Base-by-base conservation (phyloP, 2,113 vertebrate genomes). In the Falco punctatus region DNA sequence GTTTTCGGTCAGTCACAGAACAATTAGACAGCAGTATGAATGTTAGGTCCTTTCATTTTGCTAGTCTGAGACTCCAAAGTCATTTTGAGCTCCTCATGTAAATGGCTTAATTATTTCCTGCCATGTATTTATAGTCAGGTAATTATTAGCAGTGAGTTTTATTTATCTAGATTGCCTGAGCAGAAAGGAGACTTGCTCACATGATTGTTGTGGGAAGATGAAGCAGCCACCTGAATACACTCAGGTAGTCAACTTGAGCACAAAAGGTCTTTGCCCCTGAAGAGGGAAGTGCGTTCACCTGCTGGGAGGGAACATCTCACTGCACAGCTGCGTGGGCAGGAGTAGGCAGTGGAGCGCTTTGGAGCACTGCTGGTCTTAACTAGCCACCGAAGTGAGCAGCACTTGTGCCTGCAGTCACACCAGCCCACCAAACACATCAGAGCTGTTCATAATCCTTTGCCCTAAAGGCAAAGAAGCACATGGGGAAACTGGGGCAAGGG, bases 91-190 rank as follows among this genome's bases (percentile, higher is more conserved):
- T 52, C 18, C 44, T 82, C 11, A 24, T 75, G 23, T 89, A 87
- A 85, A 59, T 48, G 30, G n/a, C 30, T 85, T 5, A 59, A 6
- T 87, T 95, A 89, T 91, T 96, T 92, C 38, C 57, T 89, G n/a
- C 26, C 49, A 38, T 35, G 26, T 81, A 57, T 72, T 91, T 91
- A 73, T 80, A 78, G 62, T 55, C 33, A 89, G n/a, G 35, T 85
- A 89, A 89, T 96, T 85, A 91, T 85, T 91, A 95, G 26, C 57
- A 81, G 11, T 48, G 40, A 64, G 9, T 52, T 94, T 71, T 89
- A 75, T 79, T 75, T 86, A 40, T 46, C 49, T 75, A 32, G 40
- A 69, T 35, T 88, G 62, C 18, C 42, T 62, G 49, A 78, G 23
- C n/a, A 67, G 42, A 86, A 87, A 70, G 38, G 26, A 81, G 14